These are phyloP conservation scores for Macrophya annulata DNA, from an alignment of 2,888 invertebrate species.

Conservation along the genomic window DNA sequence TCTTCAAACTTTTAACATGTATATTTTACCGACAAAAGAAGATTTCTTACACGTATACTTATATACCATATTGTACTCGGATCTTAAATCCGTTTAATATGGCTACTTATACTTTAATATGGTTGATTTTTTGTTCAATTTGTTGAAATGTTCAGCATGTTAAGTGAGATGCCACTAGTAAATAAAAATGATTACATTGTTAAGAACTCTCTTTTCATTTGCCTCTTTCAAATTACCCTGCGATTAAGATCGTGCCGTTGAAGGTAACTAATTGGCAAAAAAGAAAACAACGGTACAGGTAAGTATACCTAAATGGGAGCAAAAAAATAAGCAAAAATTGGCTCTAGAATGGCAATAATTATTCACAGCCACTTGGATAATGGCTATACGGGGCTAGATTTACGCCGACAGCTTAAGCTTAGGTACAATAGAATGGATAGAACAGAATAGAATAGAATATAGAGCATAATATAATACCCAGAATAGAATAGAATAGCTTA, in stretches of 20 bases:
- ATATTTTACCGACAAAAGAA: neutral
- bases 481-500: slow-evolving; percentile 2
- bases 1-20: neutral
- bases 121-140: neutral
- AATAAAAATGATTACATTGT: neutral
- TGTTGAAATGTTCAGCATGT: neutral
- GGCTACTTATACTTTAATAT: neutral
- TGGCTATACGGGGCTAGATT: neutral
- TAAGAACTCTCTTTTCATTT: neutral
- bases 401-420: neutral
- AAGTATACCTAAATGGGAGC: neutral
- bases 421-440: neutral
- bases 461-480: no score
- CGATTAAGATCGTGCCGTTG: neutral
- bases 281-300: neutral
- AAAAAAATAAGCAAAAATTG: neutral
- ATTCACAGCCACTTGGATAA: neutral
- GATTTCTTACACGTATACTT: neutral
- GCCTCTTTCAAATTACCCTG: neutral
- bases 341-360: slow-evolving; percentile 10
- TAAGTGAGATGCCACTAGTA: neutral
- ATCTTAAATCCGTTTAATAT: no score
- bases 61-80: neutral
- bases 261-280: slow-evolving; percentile 7
- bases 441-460: slow-evolving; percentile 9